Conservation (phyloP, 1,140 invertebrate genomes). For the Ostrea denselamellosa region DNA sequence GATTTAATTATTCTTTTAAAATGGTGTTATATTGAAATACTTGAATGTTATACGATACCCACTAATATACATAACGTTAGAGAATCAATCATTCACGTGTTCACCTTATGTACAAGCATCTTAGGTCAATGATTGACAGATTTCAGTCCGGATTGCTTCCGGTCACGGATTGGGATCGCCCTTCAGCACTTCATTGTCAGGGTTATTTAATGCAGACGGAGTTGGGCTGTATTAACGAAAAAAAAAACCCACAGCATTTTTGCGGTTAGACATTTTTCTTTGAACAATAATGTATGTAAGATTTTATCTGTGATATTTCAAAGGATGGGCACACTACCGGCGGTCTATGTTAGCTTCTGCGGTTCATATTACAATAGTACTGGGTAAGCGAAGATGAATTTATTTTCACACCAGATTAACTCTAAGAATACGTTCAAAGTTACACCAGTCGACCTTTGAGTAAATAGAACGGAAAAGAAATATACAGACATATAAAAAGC, state of each 20-base stretch:
- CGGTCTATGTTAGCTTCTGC: neutral
- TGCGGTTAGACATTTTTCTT: slow-evolving; percentile 16
- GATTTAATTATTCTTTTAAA: too few relatives aligned
- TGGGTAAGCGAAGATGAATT: neutral
- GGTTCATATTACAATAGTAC: neutral
- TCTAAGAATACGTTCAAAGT: neutral
- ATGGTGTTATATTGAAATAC: too few relatives aligned
- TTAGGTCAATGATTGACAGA: slow-evolving; percentile 4
- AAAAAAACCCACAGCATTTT: slow-evolving; percentile 8
- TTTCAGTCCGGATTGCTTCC: neutral
- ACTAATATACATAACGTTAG: too few relatives aligned
- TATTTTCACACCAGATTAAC: slow-evolving; percentile 4
- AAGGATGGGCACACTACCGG: neutral
- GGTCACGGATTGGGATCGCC: neutral
- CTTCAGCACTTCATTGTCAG: neutral
- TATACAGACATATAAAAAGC: too few relatives aligned
- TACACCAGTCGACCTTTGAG: slow-evolving; percentile 2
- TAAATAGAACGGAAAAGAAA: neutral
- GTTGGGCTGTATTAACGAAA: neutral
- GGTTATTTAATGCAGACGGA: neutral
- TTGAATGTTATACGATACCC: too few relatives aligned
- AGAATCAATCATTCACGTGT: too few relatives aligned
- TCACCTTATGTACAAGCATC: neutral
- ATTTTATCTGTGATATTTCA: slow-evolving; percentile 14
- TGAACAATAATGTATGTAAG: neutral